phyloP scores from a whole-genome alignment of 2,888 invertebrate genomes.

The Ormia ochracea region DNA sequence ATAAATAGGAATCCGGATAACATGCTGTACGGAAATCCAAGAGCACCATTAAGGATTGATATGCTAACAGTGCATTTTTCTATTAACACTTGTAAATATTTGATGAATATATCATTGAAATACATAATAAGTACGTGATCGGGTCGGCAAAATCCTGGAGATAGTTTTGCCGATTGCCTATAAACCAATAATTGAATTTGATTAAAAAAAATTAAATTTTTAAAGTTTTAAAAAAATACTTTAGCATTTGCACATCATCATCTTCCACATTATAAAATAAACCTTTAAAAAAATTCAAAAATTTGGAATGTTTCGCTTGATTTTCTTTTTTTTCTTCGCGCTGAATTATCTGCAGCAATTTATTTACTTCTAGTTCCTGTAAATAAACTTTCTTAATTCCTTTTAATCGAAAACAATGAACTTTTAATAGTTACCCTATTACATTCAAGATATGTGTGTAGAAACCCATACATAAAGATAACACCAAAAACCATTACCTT shows the following conservation, averaged over 20 bases:
- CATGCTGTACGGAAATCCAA: slow-evolving; percentile 69
- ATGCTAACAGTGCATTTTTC: slow-evolving; percentile 66
- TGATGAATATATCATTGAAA: slow-evolving; percentile 70
- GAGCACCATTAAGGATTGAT: slow-evolving; percentile 62
- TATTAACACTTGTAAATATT: slow-evolving; percentile 69
- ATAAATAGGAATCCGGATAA: slow-evolving; percentile 67
- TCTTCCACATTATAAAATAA: slow-evolving; percentile 52
- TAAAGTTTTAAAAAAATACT: slow-evolving; percentile 63
- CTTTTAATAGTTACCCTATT: slow-evolving; percentile 68
- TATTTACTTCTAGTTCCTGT: slow-evolving; percentile 70
- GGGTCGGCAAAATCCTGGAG: slow-evolving; percentile 70
- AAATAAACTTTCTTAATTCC: background rate
- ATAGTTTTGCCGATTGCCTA: slow-evolving; percentile 69
- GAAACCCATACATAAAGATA: slow-evolving; percentile 68
- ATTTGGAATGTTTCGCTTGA: slow-evolving; percentile 9
- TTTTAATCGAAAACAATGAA: background rate
- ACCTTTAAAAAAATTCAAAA: slow-evolving; percentile 52
- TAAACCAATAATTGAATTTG: slow-evolving; percentile 32
- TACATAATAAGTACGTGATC: slow-evolving; percentile 73
- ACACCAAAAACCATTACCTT: slow-evolving; percentile 63
- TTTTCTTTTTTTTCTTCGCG: slow-evolving; percentile 10
- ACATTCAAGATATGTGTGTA: slow-evolving; percentile 71
- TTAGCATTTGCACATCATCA: slow-evolving; percentile 47
- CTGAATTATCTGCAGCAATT: slow-evolving; percentile 67
- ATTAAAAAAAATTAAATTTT: background rate